Evolutionary conservation across 2,113 vertebrate species (phyloP), one percentile per base, ranked within the genome.

Genomic region (Hippoglossus stenolepis): DNA sequence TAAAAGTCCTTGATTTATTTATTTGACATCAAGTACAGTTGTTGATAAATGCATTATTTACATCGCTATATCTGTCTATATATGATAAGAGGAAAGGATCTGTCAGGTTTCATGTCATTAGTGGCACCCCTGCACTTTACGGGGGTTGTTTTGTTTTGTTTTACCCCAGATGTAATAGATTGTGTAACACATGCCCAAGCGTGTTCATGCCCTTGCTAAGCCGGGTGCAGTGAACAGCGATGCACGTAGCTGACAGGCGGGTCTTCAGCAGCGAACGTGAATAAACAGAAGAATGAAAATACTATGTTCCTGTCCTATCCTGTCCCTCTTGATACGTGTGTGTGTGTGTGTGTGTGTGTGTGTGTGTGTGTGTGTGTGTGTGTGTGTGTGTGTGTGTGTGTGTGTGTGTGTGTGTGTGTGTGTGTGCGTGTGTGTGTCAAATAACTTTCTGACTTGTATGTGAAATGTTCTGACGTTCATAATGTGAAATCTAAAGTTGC

Each of bases 291-390:
- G 71, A 82, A 76, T 62, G 79, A 73, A 80, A 90, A 77, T 70
- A 43, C 59, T 35, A 23, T 0, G 8, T 65, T 88, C 93, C 65
- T 92, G 92, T 90, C 73, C 70, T 0, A 72, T 92, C 90, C 87
- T 92, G 88, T 69, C 56, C 26, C 24, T 8, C 31, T 8, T 47
- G 1, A 0, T 23, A 40, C 67, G 57, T 60, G 51, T 45, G 10
- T 6, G 35, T 59, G 11, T 58, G 56, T 15, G 56, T 56, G 53
- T 56, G 24, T 17, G 14, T 15, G 4, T 56, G n/a, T 21, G 20
- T 7, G 15, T 53, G 4, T 3, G 4, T 53, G 20, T 53, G 17
- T 20, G 3, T 51, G 17, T 49, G 47, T 49, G 47, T 49, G 17
- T 6, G 47, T 18, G 17, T 18, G 17, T 18, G 13, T 49, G 47